Percentiles rank a stretch among this genome's conserved stretches.
Conservation (phyloP, 2,113 vertebrate genomes). For the Grallaria varia region DNA sequence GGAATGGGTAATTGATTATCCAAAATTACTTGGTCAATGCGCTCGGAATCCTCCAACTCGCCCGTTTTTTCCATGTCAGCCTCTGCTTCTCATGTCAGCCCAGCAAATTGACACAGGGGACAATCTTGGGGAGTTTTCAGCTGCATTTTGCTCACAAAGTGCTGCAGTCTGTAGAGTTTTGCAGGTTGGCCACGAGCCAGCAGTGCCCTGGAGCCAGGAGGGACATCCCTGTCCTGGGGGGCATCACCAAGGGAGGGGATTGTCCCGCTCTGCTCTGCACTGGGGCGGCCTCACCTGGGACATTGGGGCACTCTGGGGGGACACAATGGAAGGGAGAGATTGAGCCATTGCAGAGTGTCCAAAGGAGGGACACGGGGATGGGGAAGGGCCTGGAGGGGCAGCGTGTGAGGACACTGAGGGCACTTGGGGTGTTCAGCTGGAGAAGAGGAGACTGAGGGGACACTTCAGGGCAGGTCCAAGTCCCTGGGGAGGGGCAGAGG, state of each 20-base stretch:
- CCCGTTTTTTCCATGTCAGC: not conserved
- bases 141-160: not conserved
- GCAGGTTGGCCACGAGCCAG: not conserved
- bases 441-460: not conserved
- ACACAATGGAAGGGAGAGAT: not conserved
- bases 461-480: not conserved
- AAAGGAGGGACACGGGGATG: not conserved
- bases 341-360: not conserved
- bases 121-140: not conserved
- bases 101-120: not conserved
- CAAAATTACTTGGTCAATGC: conserved; percentile 11
- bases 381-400: not conserved
- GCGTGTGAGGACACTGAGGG: not conserved
- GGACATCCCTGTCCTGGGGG: not conserved
- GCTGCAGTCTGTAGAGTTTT: not conserved
- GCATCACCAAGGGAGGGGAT: not conserved
- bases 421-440: not conserved
- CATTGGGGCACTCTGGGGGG: not conserved
- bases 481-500: not conserved
- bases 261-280: not conserved
- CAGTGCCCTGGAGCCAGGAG: not conserved
- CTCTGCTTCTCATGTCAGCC: not conserved
- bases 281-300: not conserved
- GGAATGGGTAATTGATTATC: conserved; percentile 52
- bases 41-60: not conserved